These are phyloP conservation scores for Percopsis transmontana DNA, from an alignment of 2,113 vertebrate genomes.

Conservation along the genomic window DNA sequence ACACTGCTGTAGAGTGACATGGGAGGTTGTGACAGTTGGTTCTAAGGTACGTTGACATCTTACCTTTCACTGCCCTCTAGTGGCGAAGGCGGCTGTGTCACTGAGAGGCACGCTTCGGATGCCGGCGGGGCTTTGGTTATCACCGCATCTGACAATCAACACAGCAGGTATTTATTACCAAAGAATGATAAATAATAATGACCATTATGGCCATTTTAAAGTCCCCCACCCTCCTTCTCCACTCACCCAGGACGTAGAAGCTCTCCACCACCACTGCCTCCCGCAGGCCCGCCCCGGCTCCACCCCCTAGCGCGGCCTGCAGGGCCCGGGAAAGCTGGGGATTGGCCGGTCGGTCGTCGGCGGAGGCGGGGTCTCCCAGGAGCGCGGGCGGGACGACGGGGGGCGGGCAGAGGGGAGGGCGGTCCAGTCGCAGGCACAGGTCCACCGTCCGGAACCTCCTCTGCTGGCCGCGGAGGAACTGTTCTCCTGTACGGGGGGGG, in stretches of 20 bases:
- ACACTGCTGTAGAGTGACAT: too few species aligned
- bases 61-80: conserved; percentile 64
- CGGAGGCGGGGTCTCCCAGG: not conserved
- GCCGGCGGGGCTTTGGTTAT: conserved; percentile 40
- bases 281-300: conserved; percentile 34
- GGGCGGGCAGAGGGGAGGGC: conserved; percentile 53
- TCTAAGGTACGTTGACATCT: not conserved
- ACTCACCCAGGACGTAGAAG: conserved; percentile 78
- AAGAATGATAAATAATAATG: too few species aligned
- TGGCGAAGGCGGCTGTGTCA: conserved; percentile 16
- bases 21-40: too few species aligned
- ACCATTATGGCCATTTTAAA: not conserved
- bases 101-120: not conserved
- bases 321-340: conserved; percentile 61
- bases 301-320: conserved; percentile 66
- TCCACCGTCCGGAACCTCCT: conserved; percentile 74
- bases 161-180: not conserved
- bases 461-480: conserved; percentile 25
- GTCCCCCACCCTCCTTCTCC: not conserved
- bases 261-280: conserved; percentile 77
- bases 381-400: not conserved
- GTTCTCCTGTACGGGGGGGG: conserved; percentile 29
- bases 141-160: conserved; percentile 58
- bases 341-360: not conserved
- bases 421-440: conserved; percentile 84